These are phyloP conservation scores for Diadegma fenestrale DNA, from an alignment of 2,888 invertebrate species.

Conservation along the genomic window DNA sequence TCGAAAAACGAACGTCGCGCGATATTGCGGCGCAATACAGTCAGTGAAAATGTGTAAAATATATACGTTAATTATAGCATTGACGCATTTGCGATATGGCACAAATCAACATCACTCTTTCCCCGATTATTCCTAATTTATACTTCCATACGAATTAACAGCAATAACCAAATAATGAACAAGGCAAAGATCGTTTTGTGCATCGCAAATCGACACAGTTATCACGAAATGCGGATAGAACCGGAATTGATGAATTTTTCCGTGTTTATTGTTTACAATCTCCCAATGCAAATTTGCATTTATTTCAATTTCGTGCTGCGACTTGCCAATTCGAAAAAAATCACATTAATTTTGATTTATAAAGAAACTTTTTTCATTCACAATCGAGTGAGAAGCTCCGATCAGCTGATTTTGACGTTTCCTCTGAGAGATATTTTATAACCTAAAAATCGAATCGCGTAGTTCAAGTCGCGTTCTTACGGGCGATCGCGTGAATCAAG, in stretches of 20 bases:
- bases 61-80: constrained; percentile 10
- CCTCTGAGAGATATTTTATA: constrained; percentile 59
- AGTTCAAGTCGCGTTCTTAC: too few relatives aligned
- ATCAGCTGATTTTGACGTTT: constrained; percentile 78
- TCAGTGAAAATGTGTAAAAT: constrained; percentile 26
- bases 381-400: constrained; percentile 38
- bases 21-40: constrained; percentile 6
- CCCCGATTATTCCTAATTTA: constrained; percentile 31
- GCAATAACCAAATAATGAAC: background rate
- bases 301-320: background rate
- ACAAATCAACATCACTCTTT: constrained; percentile 45
- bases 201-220: background rate
- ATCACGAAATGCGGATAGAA: background rate
- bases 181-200: background rate
- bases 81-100: constrained; percentile 31
- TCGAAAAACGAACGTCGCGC: constrained; percentile 25
- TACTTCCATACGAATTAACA: constrained; percentile 1
- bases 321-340: background rate
- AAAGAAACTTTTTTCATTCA: constrained; percentile 22
- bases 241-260: background rate
- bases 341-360: constrained; percentile 39
- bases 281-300: background rate
- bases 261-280: constrained; percentile 5
- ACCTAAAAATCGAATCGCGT: constrained; percentile 65
- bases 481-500: background rate